Conservation (phyloP, 1,140 invertebrate genomes). For the Dolichoris vasculosae region DNA sequence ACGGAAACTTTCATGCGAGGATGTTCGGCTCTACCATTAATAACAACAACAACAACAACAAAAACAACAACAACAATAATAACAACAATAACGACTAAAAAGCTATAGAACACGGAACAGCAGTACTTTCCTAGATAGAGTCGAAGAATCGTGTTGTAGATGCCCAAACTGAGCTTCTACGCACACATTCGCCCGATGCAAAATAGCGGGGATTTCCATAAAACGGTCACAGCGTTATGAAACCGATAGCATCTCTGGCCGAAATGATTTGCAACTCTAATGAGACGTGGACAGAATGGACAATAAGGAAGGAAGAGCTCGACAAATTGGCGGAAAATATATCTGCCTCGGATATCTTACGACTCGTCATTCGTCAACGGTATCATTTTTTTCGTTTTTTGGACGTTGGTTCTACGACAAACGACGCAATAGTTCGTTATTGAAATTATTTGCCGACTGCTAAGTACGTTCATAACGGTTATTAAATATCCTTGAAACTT, state of each 20-base stretch:
- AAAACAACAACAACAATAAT: not conserved
- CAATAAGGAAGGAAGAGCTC: not conserved
- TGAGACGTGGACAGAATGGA: not conserved
- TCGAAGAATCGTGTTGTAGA: not conserved
- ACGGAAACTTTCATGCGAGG: not conserved
- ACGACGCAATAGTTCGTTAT: not conserved
- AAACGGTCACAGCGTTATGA: not conserved
- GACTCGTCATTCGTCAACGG: too few relatives aligned
- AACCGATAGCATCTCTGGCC: not conserved
- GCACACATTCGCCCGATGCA: not conserved
- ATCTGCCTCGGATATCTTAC: too few relatives aligned
- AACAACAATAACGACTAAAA: not conserved
- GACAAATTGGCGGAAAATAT: not conserved
- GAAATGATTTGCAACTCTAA: conserved; percentile 27
- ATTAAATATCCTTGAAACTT: not conserved
- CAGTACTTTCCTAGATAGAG: not conserved
- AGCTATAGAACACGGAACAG: not conserved
- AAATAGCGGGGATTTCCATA: not conserved
- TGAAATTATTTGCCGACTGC: not conserved
- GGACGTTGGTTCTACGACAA: too few relatives aligned
- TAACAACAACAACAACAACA: not conserved
- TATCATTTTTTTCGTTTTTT: too few relatives aligned
- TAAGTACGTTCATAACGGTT: not conserved
- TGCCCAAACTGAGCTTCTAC: not conserved
- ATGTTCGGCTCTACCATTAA: not conserved